Percentiles rank a stretch among this genome's conserved stretches.
Conservation (phyloP, 2,797 vertebrate species). For the Coracias cyanogaster region DNA sequence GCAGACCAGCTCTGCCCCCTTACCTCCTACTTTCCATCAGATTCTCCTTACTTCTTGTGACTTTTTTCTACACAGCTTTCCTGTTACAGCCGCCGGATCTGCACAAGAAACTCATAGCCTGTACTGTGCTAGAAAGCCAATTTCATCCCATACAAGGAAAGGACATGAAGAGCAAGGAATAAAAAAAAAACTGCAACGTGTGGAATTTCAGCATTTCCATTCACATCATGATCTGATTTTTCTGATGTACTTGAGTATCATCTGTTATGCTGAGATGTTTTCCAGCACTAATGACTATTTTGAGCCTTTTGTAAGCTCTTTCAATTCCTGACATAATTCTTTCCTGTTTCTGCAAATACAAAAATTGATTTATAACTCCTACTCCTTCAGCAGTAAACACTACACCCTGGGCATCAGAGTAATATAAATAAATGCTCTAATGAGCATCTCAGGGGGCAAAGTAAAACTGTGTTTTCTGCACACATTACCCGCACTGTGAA, state of each 20-base stretch:
- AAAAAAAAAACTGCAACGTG: not conserved
- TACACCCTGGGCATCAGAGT: not conserved
- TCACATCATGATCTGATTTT: not conserved
- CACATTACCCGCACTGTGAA: not conserved
- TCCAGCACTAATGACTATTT: not conserved
- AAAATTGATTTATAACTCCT: not conserved
- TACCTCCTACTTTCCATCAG: not conserved
- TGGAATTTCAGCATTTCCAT: not conserved
- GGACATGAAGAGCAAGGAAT: not conserved
- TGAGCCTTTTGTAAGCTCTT: not conserved
- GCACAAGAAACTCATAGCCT: not conserved
- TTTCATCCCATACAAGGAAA: not conserved
- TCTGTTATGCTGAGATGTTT: not conserved
- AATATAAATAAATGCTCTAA: not conserved
- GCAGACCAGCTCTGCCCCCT: not conserved
- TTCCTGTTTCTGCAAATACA: not conserved
- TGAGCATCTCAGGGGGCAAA: not conserved
- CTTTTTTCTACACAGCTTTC: not conserved
- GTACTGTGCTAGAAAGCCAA: not conserved
- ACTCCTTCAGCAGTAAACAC: not conserved
- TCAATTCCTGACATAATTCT: not conserved
- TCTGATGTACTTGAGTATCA: not conserved
- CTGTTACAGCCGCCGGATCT: accelerated
- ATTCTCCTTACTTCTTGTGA: not conserved
- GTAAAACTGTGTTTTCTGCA: not conserved